phyloP scores from a whole-genome alignment of 2,797 vertebrate species.

The Enteromius thamalakanensis region DNA sequence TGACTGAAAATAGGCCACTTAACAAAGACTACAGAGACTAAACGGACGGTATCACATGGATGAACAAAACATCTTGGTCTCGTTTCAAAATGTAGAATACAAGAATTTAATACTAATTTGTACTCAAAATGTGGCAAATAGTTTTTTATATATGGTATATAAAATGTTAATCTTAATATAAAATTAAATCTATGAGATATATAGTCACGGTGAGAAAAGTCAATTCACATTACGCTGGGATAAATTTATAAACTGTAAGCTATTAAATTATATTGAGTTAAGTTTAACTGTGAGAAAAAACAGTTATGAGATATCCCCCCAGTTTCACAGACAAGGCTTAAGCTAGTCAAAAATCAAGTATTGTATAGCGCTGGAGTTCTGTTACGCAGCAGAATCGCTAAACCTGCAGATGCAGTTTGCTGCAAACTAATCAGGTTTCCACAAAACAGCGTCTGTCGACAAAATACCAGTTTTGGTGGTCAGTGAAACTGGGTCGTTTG shows the following conservation, averaged over 20 bases:
- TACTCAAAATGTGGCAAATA: not conserved
- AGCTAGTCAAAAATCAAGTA: not conserved
- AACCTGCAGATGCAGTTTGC: not conserved
- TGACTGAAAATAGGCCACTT: constrained; percentile 37
- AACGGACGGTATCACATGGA: not conserved
- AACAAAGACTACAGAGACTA: constrained; percentile 17
- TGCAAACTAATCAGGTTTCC: not conserved
- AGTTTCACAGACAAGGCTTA: no score
- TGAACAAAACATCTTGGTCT: not conserved
- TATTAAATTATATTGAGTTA: not conserved
- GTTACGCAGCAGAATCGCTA: not conserved
- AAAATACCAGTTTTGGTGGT: not conserved
- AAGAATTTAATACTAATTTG: not conserved
- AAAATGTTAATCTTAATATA: not conserved
- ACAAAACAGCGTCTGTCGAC: not conserved
- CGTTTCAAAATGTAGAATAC: not conserved
- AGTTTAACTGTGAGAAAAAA: not conserved
- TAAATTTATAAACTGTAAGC: no score
- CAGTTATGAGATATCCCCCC: not conserved
- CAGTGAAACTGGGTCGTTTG: not conserved
- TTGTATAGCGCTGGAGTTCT: not conserved
- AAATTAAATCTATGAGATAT: not conserved
- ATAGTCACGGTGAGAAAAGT: not conserved
- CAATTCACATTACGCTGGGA: not conserved
- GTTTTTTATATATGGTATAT: not conserved